Evolutionary conservation across 2,888 invertebrate species (phyloP).

Genomic region (Andrena dorsata): DNA sequence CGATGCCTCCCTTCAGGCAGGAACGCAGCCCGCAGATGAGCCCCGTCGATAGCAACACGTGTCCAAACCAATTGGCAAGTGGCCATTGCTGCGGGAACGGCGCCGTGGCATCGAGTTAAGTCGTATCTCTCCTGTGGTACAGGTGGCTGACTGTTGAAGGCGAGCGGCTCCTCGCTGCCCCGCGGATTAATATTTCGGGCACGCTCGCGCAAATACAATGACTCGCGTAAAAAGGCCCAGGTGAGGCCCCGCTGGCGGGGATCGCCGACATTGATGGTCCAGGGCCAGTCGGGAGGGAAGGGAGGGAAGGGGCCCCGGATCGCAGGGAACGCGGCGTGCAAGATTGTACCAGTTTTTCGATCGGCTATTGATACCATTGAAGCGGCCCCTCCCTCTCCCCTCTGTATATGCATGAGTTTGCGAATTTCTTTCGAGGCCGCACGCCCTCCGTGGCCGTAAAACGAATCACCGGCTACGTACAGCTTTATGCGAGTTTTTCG

Average conservation of each 20-base stretch:
- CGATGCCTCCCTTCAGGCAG: background rate
- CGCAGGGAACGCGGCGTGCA: slow-evolving; percentile 70
- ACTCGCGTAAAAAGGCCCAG: slow-evolving; percentile 79
- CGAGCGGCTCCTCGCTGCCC: slow-evolving; percentile 4
- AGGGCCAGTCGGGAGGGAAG: slow-evolving; percentile 19
- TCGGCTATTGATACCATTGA: slow-evolving; percentile 79
- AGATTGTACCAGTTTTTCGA: slow-evolving; percentile 84
- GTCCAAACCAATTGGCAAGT: slow-evolving; percentile 46
- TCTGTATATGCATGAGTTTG: slow-evolving; percentile 81
- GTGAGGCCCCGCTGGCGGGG: slow-evolving; percentile 67
- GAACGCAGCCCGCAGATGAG: slow-evolving; percentile 9
- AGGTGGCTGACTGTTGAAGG: slow-evolving; percentile 50
- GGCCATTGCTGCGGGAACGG: slow-evolving; percentile 6
- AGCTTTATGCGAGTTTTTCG: slow-evolving; percentile 78
- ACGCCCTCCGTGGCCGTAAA: slow-evolving; percentile 81
- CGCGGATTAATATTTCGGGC: slow-evolving; percentile 80
- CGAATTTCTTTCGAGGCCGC: slow-evolving; percentile 80
- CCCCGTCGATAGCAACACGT: slow-evolving; percentile 9
- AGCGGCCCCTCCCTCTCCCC: slow-evolving; percentile 52
- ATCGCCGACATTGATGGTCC: slow-evolving; percentile 51
- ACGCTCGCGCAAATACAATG: slow-evolving; percentile 81
- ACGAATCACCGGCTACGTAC: slow-evolving; percentile 75
- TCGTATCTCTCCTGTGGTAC: slow-evolving; percentile 46
- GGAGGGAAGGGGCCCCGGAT: slow-evolving; percentile 15
- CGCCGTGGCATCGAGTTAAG: slow-evolving; percentile 19